Evolutionary conservation across 2,888 invertebrate species (phyloP).

Genomic region (Schizaphis graminum): DNA sequence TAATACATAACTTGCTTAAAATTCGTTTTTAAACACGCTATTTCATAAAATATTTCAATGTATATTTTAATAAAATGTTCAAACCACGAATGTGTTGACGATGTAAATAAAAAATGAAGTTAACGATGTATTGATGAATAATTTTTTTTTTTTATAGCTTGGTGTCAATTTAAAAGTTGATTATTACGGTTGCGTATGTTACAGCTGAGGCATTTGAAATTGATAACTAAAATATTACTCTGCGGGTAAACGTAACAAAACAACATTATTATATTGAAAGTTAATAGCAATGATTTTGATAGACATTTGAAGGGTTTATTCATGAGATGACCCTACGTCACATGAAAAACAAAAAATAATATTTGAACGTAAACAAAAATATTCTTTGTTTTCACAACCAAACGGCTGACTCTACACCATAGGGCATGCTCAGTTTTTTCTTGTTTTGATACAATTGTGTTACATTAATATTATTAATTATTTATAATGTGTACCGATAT

Average conservation of each 20-base stretch:
- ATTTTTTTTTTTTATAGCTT: not conserved
- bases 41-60: not conserved
- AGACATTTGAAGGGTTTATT: not conserved
- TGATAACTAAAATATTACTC: too few species aligned
- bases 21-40: not conserved
- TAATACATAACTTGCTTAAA: not conserved
- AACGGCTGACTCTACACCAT: not conserved
- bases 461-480: not conserved
- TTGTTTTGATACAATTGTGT: not conserved
- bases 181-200: not conserved
- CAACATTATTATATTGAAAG: not conserved
- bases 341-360: not conserved
- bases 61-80: not conserved
- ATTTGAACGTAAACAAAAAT: not conserved
- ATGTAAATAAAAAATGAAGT: not conserved
- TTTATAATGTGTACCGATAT: not conserved
- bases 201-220: too few species aligned
- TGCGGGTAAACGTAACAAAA: not conserved
- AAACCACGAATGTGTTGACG: not conserved
- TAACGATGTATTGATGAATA: not conserved
- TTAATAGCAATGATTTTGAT: not conserved
- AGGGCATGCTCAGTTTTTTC: not conserved
- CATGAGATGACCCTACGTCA: not conserved
- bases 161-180: too few species aligned
- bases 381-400: not conserved